Evolutionary conservation across 2,888 invertebrate genomes (phyloP), one percentile per base, ranked within the genome.

Genomic region (Cryptus armator): DNA sequence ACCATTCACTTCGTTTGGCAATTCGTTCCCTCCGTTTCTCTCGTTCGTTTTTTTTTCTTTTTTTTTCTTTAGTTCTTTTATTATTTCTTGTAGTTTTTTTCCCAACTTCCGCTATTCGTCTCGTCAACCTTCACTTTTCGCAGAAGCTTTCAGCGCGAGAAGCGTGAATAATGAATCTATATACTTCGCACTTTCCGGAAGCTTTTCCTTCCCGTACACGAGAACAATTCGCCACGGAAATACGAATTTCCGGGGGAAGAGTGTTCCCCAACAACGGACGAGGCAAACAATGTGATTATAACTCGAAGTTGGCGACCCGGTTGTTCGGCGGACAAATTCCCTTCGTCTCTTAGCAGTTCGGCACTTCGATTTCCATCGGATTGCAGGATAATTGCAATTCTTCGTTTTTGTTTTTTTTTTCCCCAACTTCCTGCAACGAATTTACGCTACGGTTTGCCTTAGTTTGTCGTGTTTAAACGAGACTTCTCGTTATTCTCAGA

Each of bases 401-500:
- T 29, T 24, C 29, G 19, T 51, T 66, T 10, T 7, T 3, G 9
- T 12, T 43, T 29, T 24, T 62, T 62, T 19, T 16, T 6, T 24
- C 5, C 51, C 12, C 5, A 19, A 16, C 19, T 19, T 16, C 9
- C 56, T 24, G 24, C 56, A 19, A 24, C 19, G 14, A 37, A 76
- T 59, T 59, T n/a, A 4, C 59, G 59, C 12, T 59, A 32, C 5
- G 24, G 29, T 32, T 53, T 37, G 12, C 14, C 51, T 44, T 29
- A 48, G 24, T 43, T 48, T 48, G 44, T 14, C 59, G 94, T 94
- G 94, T 91, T 91, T 90, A 92, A 92, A 93, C 92, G 91, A 94
- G 95, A 95, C 95, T 95, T 94, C 95, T 95, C 95, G 95, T 95
- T 94, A 95, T 95, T 95, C 95, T 95, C 95, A 94, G 95, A 95